These are phyloP conservation scores for Caenorhabditis sinica DNA, from an alignment of 2,888 invertebrate genomes.

Conservation along the genomic window DNA sequence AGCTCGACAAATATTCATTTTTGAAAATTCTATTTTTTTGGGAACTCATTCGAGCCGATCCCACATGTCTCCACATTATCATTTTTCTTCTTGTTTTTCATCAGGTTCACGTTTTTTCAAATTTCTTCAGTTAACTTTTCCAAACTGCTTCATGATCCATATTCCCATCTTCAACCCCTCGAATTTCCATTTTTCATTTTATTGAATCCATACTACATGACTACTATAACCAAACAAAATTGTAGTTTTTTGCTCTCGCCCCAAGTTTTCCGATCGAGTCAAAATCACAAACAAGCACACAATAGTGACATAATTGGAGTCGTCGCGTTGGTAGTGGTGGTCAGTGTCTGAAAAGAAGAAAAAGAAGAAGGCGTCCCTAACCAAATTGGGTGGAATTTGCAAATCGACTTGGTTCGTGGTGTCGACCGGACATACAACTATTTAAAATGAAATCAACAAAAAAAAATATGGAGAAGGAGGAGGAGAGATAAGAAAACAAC, in stretches of 20 bases:
- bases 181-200: not conserved
- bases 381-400: constrained; percentile 55
- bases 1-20: constrained; percentile 44
- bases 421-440: constrained; percentile 12
- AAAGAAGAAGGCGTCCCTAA: constrained; percentile 29
- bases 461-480: not conserved
- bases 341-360: constrained; percentile 24
- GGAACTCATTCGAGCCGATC: not conserved
- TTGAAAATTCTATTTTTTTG: not conserved
- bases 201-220: not conserved
- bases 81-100: not conserved
- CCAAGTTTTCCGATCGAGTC: not conserved
- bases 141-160: not conserved
- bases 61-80: too few species aligned
- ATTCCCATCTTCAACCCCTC: not conserved
- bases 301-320: constrained; percentile 58
- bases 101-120: not conserved
- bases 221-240: constrained; percentile 28
- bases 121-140: too few species aligned
- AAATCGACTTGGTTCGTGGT: constrained; percentile 28
- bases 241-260: constrained; percentile 17
- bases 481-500: not conserved
- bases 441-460: constrained; percentile 33
- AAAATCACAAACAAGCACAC: constrained; percentile 57
- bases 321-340: constrained; percentile 25